Percentiles rank a stretch among this genome's conserved stretches.
phyloP scores from a whole-genome alignment of 1,140 invertebrate genomes.

The Littorina saxatilis region DNA sequence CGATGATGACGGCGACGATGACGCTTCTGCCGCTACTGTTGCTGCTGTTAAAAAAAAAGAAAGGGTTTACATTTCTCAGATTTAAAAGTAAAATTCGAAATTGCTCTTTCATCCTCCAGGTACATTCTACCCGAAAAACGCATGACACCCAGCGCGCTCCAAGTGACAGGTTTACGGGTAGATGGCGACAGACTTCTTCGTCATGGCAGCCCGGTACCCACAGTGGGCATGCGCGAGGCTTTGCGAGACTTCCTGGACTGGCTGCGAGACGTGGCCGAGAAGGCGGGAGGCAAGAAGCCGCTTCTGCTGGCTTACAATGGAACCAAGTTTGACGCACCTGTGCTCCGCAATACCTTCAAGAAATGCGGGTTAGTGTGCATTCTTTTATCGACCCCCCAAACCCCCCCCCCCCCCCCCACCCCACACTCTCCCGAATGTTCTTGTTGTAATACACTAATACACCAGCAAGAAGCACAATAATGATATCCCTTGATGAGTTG shows the following conservation, averaged over 20 bases:
- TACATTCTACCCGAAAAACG: not conserved
- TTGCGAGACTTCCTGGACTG: constrained; percentile 2
- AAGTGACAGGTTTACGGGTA: not conserved
- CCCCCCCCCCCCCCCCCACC: no score
- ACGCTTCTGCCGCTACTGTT: no score
- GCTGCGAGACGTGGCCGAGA: not conserved
- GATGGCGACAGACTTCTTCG: not conserved
- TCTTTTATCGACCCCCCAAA: not conserved
- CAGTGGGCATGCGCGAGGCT: not conserved
- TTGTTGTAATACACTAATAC: no score
- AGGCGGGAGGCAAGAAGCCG: not conserved
- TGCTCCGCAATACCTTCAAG: not conserved
- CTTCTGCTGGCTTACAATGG: not conserved
- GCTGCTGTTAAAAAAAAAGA: no score
- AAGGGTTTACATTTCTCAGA: no score
- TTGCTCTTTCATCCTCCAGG: no score
- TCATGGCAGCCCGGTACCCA: not conserved
- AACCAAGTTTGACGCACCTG: not conserved
- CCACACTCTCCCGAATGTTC: not conserved
- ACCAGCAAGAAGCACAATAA: no score
- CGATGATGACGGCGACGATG: no score
- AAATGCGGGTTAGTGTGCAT: not conserved
- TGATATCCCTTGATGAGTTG: no score
- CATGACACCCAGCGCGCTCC: not conserved
- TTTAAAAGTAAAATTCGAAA: no score